A percentile compares a stretch with the other conserved stretches of the same genome.
Conservation (phyloP, 2,888 invertebrate genomes). For the Lymantria dispar region DNA sequence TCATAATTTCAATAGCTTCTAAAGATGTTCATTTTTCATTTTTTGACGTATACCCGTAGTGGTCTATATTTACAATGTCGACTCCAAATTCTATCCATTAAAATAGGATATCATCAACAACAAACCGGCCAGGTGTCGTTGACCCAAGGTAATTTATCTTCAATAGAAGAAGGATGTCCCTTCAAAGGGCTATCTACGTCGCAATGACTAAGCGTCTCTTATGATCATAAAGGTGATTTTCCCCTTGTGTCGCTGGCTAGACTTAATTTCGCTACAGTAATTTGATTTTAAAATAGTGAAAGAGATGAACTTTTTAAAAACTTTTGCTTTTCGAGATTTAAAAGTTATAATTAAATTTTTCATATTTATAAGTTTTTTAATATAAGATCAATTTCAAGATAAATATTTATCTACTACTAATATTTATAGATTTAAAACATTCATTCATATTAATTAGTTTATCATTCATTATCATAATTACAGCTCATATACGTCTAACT, state of each 20-base stretch:
- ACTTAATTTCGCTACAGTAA: background rate
- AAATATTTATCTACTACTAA: no score
- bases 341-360: no score
- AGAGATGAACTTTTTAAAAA: no score
- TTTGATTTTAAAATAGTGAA: no score
- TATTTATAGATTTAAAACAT: no score
- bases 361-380: no score
- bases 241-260: background rate
- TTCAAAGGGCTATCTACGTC: constrained; percentile 8
- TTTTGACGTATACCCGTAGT: background rate
- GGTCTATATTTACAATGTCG: background rate
- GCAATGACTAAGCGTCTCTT: constrained; percentile 6
- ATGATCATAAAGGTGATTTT: constrained; percentile 2
- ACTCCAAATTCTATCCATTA: background rate
- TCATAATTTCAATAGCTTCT: no score
- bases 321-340: no score
- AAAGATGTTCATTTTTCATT: background rate
- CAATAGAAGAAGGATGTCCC: constrained; percentile 4
- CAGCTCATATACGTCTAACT: no score
- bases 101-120: background rate
- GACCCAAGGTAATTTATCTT: constrained; percentile 17
- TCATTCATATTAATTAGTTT: no score
- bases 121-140: background rate
- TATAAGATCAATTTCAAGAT: no score
- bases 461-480: no score